A percentile compares a stretch with the other conserved stretches of the same genome.
phyloP scores from a whole-genome alignment of 2,888 invertebrate genomes.

The Nomada ruficornis region DNA sequence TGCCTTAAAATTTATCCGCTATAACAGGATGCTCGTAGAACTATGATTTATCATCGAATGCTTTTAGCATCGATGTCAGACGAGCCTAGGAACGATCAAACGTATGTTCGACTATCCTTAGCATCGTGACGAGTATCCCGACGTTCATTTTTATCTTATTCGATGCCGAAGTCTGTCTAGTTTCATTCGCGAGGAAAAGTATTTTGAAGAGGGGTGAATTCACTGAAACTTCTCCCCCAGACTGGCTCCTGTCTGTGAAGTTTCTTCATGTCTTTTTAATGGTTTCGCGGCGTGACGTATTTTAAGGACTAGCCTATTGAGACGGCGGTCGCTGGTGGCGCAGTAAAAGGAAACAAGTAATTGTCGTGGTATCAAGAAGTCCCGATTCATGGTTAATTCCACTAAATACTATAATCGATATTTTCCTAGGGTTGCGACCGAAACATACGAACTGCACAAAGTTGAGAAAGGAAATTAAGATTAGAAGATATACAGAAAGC shows the following conservation, averaged over 20 bases:
- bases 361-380: neutral
- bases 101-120: neutral
- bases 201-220: slow-evolving; percentile 5
- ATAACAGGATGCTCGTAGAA: no score
- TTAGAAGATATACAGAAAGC: no score
- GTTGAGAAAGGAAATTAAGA: neutral
- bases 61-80: slow-evolving; percentile 27
- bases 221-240: slow-evolving; percentile 14
- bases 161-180: neutral
- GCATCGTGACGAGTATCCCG: neutral
- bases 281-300: slow-evolving; percentile 15
- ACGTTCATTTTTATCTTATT: neutral
- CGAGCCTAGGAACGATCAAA: neutral
- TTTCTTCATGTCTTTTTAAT: slow-evolving; percentile 49
- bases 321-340: neutral
- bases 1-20: neutral
- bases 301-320: slow-evolving; percentile 16
- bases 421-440: no score
- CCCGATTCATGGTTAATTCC: neutral
- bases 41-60: slow-evolving; percentile 30
- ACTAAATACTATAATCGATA: neutral
- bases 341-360: neutral
- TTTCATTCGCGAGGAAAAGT: neutral
- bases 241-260: slow-evolving; percentile 42
- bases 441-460: neutral